Base-by-base conservation (phyloP, 2,888 invertebrate species). In the Athetis lepigone region DNA sequence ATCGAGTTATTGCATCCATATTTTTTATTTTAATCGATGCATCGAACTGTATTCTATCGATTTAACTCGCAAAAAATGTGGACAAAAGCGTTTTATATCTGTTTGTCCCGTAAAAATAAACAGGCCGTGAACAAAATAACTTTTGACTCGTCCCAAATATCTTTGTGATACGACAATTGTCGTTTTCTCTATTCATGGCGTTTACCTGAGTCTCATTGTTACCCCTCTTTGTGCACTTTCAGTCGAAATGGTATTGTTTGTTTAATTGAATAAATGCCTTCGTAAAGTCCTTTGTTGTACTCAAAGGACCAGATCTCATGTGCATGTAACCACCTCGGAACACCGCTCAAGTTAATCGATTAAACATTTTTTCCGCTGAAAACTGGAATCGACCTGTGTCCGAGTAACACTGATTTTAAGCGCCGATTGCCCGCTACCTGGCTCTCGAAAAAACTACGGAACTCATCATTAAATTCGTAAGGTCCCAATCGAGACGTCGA, bases 241-340 rank as follows among this genome's bases (percentile, higher is more conserved):
- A 91, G 90, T 85, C 88, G 87, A 88, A 92, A 89, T 88, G 85
- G 82, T 83, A 91, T 94, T 94, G 93, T 94, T 88, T 86, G 86
- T 85, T 80, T 95, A 95, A 95, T 95, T 94, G 93, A 94, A 94
- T 94, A 94, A 94, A 93, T 92, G 90, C 89, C 85, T 88, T 87
- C 85, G 82, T 88, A 86, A 86, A 83, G 83, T 77, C 79, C 80
- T 86, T 85, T 88, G 66, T 76, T 91, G 79, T 90, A 84, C 85
- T 74, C 45, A 39, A 62, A 56, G 70, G 61, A 68, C 29, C 60
- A 59, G 36, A 56, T 79, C 83, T 82, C 77, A 74, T 83, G 87
- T 78, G 76, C 81, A 82, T 57, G 61, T 65, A 69, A 82, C 82
- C 80, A 73, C 51, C 64, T 60, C 43, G 55, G 49, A 62, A 77